Percentiles rank a stretch among this genome's conserved stretches.
phyloP scores from a whole-genome alignment of 2,797 vertebrate genomes.

The Neostethus bicornis region DNA sequence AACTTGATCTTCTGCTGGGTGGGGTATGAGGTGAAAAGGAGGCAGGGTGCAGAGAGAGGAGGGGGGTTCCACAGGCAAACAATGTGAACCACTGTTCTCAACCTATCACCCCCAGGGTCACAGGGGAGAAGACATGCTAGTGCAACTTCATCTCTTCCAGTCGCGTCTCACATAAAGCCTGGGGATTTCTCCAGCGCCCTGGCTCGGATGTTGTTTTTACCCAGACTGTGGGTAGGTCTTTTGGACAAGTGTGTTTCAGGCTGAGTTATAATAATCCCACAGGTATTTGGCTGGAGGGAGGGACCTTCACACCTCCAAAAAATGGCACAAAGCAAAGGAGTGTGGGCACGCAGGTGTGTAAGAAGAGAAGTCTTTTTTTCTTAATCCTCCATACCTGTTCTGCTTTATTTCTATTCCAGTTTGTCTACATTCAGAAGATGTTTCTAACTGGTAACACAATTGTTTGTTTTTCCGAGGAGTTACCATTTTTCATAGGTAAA shows the following conservation, averaged over 20 bases:
- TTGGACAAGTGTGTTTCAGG: slow-evolving; percentile 62
- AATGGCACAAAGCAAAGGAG: slow-evolving; percentile 25
- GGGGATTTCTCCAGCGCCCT: slow-evolving; percentile 71
- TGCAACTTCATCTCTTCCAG: slow-evolving; percentile 76
- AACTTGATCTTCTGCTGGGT: slow-evolving; percentile 76
- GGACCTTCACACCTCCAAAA: slow-evolving; percentile 64
- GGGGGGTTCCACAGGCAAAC: slow-evolving; percentile 58
- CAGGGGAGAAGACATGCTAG: slow-evolving; percentile 72
- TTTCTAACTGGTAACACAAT: slow-evolving; percentile 26
- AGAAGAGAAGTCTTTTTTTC: slow-evolving; percentile 33
- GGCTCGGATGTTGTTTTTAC: slow-evolving; percentile 71
- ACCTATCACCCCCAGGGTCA: slow-evolving; percentile 74
- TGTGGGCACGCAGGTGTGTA: slow-evolving; percentile 27
- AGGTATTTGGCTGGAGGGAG: slow-evolving; percentile 76
- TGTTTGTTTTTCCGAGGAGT: not conserved
- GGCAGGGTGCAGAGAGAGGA: slow-evolving; percentile 47
- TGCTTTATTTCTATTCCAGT: slow-evolving; percentile 55
- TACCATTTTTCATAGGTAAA: slow-evolving; percentile 10
- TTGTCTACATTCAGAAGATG: slow-evolving; percentile 70
- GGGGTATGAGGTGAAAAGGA: slow-evolving; percentile 65
- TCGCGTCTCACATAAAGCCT: slow-evolving; percentile 73
- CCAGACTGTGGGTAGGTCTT: slow-evolving; percentile 59
- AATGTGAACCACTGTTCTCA: slow-evolving; percentile 77
- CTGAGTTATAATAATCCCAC: slow-evolving; percentile 69
- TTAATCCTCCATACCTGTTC: slow-evolving; percentile 9